Conservation (phyloP, 2,113 vertebrate species). For the Cynocephalus volans region DNA sequence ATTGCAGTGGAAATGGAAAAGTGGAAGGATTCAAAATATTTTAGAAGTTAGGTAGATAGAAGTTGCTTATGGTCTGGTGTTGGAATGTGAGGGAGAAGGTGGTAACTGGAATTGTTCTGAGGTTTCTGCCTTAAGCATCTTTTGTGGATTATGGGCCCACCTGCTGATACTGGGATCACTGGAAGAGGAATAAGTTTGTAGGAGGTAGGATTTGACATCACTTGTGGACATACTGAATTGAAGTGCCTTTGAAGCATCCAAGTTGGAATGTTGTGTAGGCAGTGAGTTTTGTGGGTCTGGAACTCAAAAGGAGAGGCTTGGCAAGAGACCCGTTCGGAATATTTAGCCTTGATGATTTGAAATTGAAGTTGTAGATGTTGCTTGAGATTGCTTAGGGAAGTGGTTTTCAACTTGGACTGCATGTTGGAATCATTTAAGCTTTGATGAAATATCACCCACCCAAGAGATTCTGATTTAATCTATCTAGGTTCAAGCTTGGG, state of each 20-base stretch:
- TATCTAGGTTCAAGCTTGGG: background rate
- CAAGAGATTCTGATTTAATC: background rate
- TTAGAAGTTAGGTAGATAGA: background rate
- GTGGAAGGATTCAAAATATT: background rate
- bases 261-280: background rate
- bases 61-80: background rate
- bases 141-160: background rate
- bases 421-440: background rate
- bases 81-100: background rate
- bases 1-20: background rate
- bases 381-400: background rate
- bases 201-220: background rate
- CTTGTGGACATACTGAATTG: background rate
- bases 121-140: background rate
- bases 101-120: background rate
- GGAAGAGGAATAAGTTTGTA: background rate
- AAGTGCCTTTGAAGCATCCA: background rate
- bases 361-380: background rate
- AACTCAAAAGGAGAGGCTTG: background rate
- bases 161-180: background rate
- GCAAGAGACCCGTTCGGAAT: background rate
- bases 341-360: background rate
- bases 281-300: background rate
- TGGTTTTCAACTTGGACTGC: background rate
- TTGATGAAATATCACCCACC: background rate